Percentiles rank a stretch among this genome's conserved stretches.
Conservation (phyloP, 2,888 invertebrate species). For the Melanostoma mellinum region DNA sequence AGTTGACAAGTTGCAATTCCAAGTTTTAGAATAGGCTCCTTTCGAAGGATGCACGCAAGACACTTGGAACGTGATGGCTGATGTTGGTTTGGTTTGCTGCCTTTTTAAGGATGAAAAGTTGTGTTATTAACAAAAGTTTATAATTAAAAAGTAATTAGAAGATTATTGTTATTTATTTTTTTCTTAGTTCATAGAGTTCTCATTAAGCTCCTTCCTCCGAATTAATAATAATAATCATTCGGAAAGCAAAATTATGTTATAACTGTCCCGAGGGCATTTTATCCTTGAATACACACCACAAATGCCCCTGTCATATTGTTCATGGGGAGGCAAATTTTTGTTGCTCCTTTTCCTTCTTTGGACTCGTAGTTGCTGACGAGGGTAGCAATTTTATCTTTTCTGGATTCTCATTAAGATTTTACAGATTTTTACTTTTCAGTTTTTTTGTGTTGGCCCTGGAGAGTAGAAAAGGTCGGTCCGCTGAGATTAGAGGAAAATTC, state of each 20-base stretch:
- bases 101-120: slow-evolving; percentile 33
- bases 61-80: not conserved
- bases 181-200: slow-evolving; percentile 26
- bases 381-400: slow-evolving; percentile 22
- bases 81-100: slow-evolving; percentile 1
- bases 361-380: slow-evolving; percentile 1
- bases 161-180: slow-evolving; percentile 45
- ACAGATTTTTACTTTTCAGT: slow-evolving; percentile 3
- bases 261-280: slow-evolving; percentile 19
- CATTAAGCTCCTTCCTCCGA: slow-evolving; percentile 25
- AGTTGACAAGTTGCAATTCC: too few relatives aligned
- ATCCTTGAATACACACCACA: slow-evolving; percentile 10
- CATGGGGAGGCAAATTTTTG: slow-evolving; percentile 6
- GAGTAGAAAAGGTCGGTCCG: not conserved
- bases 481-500: slow-evolving; percentile 14
- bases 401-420: slow-evolving; percentile 52
- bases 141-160: slow-evolving; percentile 68
- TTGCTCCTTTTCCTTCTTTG: not conserved
- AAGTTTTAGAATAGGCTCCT: too few relatives aligned
- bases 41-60: not conserved
- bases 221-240: slow-evolving; percentile 28
- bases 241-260: slow-evolving; percentile 44
- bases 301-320: slow-evolving; percentile 25
- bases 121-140: slow-evolving; percentile 57
- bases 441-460: slow-evolving; percentile 12